Conservation (phyloP, 2,888 invertebrate genomes). For the Stenurella melanura region DNA sequence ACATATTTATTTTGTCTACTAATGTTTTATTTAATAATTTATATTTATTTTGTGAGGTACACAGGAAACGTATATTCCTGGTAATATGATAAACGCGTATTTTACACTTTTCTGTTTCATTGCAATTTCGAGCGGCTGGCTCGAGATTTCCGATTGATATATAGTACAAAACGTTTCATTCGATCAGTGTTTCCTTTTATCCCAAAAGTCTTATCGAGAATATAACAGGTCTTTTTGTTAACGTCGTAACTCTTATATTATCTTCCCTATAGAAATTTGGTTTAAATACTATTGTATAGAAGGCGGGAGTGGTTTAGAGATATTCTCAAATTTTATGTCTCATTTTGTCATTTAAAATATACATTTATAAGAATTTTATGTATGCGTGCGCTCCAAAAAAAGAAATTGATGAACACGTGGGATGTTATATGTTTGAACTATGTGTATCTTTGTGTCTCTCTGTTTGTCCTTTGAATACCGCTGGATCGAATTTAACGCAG, state of each 20-base stretch:
- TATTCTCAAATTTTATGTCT: neutral
- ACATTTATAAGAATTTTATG: no score
- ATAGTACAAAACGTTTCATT: constrained; percentile 8
- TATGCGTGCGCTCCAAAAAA: no score
- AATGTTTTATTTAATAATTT: neutral
- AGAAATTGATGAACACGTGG: no score
- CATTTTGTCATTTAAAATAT: no score
- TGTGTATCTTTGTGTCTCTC: no score
- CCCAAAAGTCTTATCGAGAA: constrained; percentile 14
- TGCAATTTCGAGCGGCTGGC: neutral
- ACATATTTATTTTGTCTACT: no score
- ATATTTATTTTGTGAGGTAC: neutral
- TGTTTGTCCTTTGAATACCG: no score
- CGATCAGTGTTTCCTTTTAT: neutral
- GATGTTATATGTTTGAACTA: no score
- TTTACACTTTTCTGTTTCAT: constrained; percentile 5
- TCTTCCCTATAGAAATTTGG: neutral
- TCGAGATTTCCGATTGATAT: constrained; percentile 18
- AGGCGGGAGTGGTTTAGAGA: neutral
- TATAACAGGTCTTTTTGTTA: constrained; percentile 13
- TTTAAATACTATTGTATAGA: neutral
- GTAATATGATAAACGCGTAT: neutral
- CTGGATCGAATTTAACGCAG: no score
- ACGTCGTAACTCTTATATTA: neutral
- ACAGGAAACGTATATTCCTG: neutral